phyloP scores from a whole-genome alignment of 1,140 invertebrate genomes.

The Danaus plexippus region DNA sequence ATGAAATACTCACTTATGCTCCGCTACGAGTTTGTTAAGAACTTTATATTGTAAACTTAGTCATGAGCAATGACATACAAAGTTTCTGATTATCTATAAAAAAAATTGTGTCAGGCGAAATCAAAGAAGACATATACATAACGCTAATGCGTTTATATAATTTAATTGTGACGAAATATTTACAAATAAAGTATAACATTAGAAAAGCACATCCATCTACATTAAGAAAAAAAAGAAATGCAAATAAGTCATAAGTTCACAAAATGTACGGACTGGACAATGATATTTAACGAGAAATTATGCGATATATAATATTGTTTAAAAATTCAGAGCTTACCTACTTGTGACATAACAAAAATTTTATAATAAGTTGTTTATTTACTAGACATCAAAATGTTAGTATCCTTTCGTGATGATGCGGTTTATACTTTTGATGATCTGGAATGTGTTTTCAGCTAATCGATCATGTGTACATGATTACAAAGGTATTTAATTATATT shows the following conservation, averaged over 20 bases:
- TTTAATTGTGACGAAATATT: slow-evolving; percentile 62
- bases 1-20: too few relatives aligned
- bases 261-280: slow-evolving; percentile 4
- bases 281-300: slow-evolving; percentile 13
- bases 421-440: too few relatives aligned
- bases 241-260: slow-evolving; percentile 28
- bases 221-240: slow-evolving; percentile 47
- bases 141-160: slow-evolving; percentile 52
- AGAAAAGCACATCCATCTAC: slow-evolving; percentile 64
- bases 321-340: slow-evolving; percentile 29
- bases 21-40: too few relatives aligned
- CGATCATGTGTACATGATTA: too few relatives aligned
- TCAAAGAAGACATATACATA: slow-evolving; percentile 40
- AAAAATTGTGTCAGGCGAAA: slow-evolving; percentile 15
- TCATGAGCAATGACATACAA: too few relatives aligned
- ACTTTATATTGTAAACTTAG: too few relatives aligned
- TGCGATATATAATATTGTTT: slow-evolving; percentile 8
- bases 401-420: too few relatives aligned
- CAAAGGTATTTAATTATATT: too few relatives aligned
- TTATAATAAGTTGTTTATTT: too few relatives aligned
- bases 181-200: slow-evolving; percentile 66
- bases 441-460: too few relatives aligned
- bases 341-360: slow-evolving; percentile 6
- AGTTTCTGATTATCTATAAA: too few relatives aligned
- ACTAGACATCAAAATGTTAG: too few relatives aligned